These are phyloP conservation scores for Octomys mimax DNA, from an alignment of 2,797 vertebrate species.

Conservation along the genomic window DNA sequence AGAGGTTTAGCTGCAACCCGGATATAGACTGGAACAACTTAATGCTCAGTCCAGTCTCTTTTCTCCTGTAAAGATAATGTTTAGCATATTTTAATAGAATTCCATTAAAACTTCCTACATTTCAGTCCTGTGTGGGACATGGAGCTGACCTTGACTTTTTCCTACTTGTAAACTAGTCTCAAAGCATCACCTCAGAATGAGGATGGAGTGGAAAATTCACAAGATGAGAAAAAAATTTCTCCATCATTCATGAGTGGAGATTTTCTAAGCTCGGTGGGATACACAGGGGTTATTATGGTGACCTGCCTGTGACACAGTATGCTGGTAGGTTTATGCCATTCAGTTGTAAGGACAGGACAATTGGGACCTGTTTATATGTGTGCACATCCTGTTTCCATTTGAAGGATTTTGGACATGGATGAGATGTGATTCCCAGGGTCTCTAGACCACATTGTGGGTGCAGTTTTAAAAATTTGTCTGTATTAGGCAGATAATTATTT, in stretches of 20 bases:
- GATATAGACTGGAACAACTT: background rate
- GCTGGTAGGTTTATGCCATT: background rate
- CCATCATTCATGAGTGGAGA: background rate
- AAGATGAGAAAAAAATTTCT: background rate
- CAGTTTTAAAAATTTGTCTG: background rate
- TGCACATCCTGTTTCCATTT: background rate
- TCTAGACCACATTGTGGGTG: background rate
- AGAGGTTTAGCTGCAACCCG: background rate
- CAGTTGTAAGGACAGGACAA: background rate
- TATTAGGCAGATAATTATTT: background rate
- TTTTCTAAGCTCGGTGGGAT: background rate
- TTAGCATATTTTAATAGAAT: constrained; percentile 30
- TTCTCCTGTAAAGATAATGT: background rate
- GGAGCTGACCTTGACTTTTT: background rate
- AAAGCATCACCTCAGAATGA: background rate
- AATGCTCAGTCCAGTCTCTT: background rate
- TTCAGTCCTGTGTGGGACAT: background rate
- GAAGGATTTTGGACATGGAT: background rate
- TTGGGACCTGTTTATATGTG: background rate
- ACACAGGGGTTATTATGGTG: background rate
- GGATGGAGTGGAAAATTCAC: background rate
- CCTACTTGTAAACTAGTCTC: background rate
- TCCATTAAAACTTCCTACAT: background rate
- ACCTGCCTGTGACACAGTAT: background rate
- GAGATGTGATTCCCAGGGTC: background rate